Evolutionary conservation across 2,113 vertebrate genomes (phyloP).

Genomic region (Spea multiplicata): DNA sequence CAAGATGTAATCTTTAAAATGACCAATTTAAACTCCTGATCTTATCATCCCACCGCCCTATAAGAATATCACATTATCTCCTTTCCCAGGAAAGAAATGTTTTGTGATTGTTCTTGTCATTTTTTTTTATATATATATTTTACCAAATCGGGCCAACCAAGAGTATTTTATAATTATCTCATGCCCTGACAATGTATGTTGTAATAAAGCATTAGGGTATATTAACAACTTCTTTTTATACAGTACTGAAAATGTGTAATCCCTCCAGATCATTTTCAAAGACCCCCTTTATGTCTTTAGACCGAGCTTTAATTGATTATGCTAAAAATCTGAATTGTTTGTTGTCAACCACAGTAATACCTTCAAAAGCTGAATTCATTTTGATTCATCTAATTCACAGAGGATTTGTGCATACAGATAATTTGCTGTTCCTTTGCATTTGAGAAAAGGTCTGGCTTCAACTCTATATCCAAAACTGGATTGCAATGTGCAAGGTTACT

Average conservation of each 20-base stretch:
- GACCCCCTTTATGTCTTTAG: slow-evolving; percentile 48
- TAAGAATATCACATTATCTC: slow-evolving; percentile 6
- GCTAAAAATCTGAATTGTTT: slow-evolving; percentile 42
- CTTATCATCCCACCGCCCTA: slow-evolving; percentile 36
- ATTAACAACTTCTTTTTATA: slow-evolving; percentile 28
- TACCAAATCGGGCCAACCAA: background rate
- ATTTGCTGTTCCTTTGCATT: background rate
- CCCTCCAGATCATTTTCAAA: slow-evolving; percentile 45
- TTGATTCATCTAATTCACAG: slow-evolving; percentile 41
- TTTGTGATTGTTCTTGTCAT: background rate
- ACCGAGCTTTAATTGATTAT: slow-evolving; percentile 50
- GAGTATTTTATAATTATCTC: slow-evolving; percentile 8
- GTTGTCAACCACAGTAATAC: slow-evolving; percentile 45
- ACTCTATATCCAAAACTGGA: slow-evolving; percentile 4
- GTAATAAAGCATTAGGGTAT: slow-evolving; percentile 13
- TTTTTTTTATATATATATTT: background rate
- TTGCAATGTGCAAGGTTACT: slow-evolving; percentile 39
- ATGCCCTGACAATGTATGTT: slow-evolving; percentile 7
- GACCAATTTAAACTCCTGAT: slow-evolving; percentile 55
- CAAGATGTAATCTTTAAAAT: slow-evolving; percentile 59
- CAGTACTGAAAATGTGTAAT: slow-evolving; percentile 46
- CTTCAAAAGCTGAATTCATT: slow-evolving; percentile 48
- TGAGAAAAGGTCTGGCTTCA: background rate
- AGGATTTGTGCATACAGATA: slow-evolving; percentile 42
- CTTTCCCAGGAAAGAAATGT: background rate